A percentile compares a stretch with the other conserved stretches of the same genome.
phyloP scores from a whole-genome alignment of 2,113 vertebrate genomes.

The Rhinogobius similis region DNA sequence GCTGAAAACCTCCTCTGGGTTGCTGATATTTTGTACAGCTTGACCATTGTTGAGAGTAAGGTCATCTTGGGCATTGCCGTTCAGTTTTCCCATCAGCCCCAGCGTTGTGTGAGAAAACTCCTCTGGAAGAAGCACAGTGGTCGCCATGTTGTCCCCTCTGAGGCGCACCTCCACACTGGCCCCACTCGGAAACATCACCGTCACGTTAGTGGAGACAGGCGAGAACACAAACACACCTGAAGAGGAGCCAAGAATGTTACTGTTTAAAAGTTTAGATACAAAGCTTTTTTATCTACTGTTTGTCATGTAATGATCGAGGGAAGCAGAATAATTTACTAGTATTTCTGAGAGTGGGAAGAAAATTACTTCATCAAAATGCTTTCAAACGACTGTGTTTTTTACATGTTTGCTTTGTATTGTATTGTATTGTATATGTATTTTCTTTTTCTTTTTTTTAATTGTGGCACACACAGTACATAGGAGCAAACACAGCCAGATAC shows the following conservation, averaged over 20 bases:
- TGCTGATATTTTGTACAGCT: conserved; percentile 50
- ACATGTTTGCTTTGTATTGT: no score
- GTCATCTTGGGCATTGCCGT: conserved; percentile 78
- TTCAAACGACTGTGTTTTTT: no score
- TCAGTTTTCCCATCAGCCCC: conserved; percentile 89
- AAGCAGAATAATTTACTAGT: no score
- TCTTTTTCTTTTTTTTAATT: no score
- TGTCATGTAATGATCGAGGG: no score
- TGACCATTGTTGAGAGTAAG: conserved; percentile 75
- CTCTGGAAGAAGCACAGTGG: conserved; percentile 84
- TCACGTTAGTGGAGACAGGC: conserved; percentile 70
- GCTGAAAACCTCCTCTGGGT: conserved; percentile 77
- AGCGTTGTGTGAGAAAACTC: conserved; percentile 76
- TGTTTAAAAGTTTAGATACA: no score
- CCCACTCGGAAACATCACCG: conserved; percentile 88
- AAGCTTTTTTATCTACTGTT: no score
- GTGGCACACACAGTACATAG: no score
- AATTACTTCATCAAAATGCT: no score
- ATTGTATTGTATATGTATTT: no score
- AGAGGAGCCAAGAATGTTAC: conserved; percentile 15
- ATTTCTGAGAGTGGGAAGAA: no score
- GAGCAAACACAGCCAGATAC: no score
- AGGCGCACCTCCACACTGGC: conserved; percentile 82
- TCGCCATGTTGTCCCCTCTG: conserved; percentile 72
- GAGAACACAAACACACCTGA: conserved; percentile 86